Percentiles rank a stretch among this genome's conserved stretches.
These are phyloP conservation scores for Sterna hirundo DNA, from an alignment of 2,113 vertebrate genomes.

Conservation along the genomic window DNA sequence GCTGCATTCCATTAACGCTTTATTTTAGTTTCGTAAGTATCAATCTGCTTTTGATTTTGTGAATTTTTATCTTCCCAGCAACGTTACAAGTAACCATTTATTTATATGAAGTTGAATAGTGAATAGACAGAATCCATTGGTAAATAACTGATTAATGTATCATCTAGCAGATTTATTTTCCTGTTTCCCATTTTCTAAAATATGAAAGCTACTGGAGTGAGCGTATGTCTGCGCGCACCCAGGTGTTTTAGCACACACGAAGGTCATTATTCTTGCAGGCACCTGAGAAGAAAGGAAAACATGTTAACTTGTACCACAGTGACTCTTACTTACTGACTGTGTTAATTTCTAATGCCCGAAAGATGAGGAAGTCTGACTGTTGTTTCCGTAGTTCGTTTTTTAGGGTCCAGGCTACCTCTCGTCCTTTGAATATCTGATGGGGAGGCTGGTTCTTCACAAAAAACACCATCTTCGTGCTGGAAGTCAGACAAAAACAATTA, in stretches of 20 bases:
- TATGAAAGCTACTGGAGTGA: not conserved
- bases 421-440: constrained; percentile 88
- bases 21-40: not conserved
- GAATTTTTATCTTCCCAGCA: not conserved
- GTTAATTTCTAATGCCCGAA: constrained; percentile 85
- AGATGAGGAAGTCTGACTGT: constrained; percentile 95
- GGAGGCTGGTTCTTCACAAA: constrained; percentile 91
- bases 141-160: not conserved
- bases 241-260: not conserved
- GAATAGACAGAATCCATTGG: not conserved
- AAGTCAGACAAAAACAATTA: not conserved
- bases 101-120: not conserved
- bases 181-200: not conserved
- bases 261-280: not conserved
- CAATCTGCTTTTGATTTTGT: not conserved
- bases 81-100: not conserved
- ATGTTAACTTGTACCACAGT: not conserved
- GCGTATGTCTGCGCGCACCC: rapidly evolving
- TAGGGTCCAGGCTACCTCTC: constrained; percentile 85
- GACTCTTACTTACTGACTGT: constrained; percentile 89
- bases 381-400: constrained; percentile 90
- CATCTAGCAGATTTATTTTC: not conserved
- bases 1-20: not conserved
- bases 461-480: constrained; percentile 95
- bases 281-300: not conserved